These are phyloP conservation scores for Passer montanus DNA, from an alignment of 2,113 vertebrate species.

Conservation along the genomic window DNA sequence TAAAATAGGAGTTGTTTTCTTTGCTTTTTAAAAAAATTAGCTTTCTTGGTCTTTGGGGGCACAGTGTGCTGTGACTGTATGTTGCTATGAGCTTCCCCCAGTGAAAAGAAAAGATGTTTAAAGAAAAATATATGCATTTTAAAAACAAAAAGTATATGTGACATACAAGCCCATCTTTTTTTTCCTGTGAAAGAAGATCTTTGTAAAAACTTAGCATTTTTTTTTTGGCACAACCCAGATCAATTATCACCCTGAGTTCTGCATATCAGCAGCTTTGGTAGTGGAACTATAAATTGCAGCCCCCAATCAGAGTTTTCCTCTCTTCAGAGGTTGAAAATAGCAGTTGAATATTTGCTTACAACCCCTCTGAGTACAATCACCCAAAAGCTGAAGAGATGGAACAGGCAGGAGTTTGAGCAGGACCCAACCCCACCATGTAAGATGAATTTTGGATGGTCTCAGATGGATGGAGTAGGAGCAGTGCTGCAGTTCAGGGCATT, in stretches of 20 bases:
- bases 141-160: neutral
- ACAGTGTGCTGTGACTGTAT: neutral
- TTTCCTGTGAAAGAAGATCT: neutral
- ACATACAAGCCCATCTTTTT: fast-evolving
- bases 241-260: neutral
- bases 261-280: neutral
- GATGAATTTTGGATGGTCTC: neutral
- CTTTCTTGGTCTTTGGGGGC: neutral
- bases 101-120: neutral
- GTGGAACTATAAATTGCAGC: neutral
- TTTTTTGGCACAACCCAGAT: neutral
- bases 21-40: neutral
- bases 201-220: neutral
- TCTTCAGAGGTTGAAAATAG: neutral
- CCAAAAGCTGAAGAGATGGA: neutral
- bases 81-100: neutral
- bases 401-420: neutral
- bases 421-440: neutral
- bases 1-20: neutral
- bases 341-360: neutral
- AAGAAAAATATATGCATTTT: neutral
- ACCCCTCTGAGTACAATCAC: neutral
- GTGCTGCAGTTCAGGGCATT: neutral
- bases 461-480: neutral
- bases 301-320: neutral